Conservation (phyloP, 2,113 vertebrate genomes). For the Macquaria ambigua region DNA sequence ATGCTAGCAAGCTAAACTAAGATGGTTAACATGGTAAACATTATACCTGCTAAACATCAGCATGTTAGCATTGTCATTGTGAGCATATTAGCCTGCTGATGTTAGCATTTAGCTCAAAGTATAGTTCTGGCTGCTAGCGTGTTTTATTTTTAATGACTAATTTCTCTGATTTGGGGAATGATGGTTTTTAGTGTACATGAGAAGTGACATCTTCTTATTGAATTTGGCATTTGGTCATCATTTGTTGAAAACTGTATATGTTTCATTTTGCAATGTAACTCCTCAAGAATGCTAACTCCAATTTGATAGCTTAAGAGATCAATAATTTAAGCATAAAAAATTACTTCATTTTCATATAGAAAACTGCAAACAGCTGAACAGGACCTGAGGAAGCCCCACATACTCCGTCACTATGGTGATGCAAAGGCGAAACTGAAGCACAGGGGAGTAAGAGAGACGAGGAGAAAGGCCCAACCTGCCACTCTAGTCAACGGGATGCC, state of each 20-base stretch:
- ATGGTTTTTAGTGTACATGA: neutral
- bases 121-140: too few relatives aligned
- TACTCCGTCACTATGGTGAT: conserved; percentile 80
- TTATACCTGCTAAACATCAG: too few relatives aligned
- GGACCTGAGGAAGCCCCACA: conserved; percentile 58
- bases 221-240: neutral
- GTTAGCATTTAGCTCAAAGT: too few relatives aligned
- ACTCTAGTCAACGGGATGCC: conserved; percentile 57
- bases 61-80: too few relatives aligned
- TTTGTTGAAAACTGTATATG: neutral
- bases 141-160: neutral
- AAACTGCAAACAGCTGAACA: conserved; percentile 66
- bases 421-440: conserved; percentile 14
- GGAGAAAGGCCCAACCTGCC: conserved; percentile 19
- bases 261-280: neutral
- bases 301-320: neutral
- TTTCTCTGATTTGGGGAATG: too few relatives aligned
- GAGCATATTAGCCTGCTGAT: too few relatives aligned
- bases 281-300: neutral
- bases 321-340: neutral
- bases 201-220: neutral
- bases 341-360: conserved; percentile 56
- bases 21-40: too few relatives aligned
- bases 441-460: neutral
- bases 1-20: too few relatives aligned